Percentiles rank a stretch among this genome's conserved stretches.
Conservation (phyloP, 2,888 invertebrate genomes). For the Brachylomia viminalis region DNA sequence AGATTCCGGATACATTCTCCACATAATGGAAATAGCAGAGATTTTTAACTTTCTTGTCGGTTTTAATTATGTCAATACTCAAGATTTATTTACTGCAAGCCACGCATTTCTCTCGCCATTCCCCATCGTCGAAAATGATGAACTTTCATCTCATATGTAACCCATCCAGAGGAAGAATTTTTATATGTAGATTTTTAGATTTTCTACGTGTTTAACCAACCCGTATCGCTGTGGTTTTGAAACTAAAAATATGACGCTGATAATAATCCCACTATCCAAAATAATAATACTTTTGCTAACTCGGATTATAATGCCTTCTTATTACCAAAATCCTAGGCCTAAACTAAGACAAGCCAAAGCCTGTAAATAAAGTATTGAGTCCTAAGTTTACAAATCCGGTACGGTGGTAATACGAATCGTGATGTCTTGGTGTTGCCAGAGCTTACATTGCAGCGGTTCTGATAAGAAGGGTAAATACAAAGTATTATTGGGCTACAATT, state of each 20-base stretch:
- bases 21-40: background rate
- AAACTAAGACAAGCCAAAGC: background rate
- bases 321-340: background rate
- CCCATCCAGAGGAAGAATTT: background rate
- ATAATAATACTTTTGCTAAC: background rate
- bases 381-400: constrained; percentile 8
- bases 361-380: constrained; percentile 17
- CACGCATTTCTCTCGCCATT: background rate
- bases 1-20: background rate
- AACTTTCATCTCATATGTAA: background rate
- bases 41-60: background rate
- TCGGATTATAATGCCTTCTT: background rate
- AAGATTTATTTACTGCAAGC: background rate
- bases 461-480: constrained; percentile 26
- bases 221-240: background rate
- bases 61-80: background rate
- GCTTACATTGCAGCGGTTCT: constrained; percentile 32
- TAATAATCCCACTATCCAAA: background rate
- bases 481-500: background rate
- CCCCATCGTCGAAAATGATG: background rate
- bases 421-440: constrained; percentile 23
- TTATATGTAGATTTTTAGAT: background rate
- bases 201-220: background rate
- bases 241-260: background rate
- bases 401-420: constrained; percentile 38